A percentile compares a stretch with the other conserved stretches of the same genome.
Evolutionary conservation across 2,113 vertebrate species (phyloP).

Genomic region (Aythya baeri): DNA sequence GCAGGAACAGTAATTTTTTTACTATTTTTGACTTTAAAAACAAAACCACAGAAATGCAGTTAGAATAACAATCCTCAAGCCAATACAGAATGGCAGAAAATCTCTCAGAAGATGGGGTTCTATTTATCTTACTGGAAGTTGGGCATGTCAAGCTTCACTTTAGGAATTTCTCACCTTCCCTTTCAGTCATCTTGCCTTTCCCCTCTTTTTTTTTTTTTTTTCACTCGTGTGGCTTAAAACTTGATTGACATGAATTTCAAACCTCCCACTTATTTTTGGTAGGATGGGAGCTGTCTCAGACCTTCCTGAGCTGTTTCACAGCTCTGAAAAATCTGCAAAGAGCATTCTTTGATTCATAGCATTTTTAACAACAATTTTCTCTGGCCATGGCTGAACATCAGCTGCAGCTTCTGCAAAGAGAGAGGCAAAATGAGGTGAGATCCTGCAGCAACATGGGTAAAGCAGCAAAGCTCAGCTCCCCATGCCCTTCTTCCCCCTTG

Average conservation of each 20-base stretch:
- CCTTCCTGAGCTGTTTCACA: background rate
- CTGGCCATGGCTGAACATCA: background rate
- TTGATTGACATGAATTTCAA: background rate
- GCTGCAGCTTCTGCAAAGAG: background rate
- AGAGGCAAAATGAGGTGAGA: background rate
- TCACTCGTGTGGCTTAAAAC: background rate
- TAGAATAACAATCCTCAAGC: background rate
- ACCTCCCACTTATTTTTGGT: background rate
- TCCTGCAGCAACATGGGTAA: background rate
- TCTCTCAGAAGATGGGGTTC: background rate
- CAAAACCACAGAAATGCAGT: background rate
- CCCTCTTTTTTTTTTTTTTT: background rate
- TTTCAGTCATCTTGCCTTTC: background rate
- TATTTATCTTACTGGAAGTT: background rate
- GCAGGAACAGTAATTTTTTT: background rate
- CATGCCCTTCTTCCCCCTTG: accelerated
- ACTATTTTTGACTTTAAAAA: background rate
- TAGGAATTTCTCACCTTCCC: background rate
- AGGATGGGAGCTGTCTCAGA: background rate
- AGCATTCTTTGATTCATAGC: background rate
- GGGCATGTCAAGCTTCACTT: background rate
- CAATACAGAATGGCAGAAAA: background rate
- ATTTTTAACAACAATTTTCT: background rate
- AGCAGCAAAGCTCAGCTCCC: background rate
- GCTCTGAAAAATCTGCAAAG: background rate